Percentiles rank a stretch among this genome's conserved stretches.
Conservation (phyloP, 1,140 invertebrate genomes). For the Hycleus cichorii region DNA sequence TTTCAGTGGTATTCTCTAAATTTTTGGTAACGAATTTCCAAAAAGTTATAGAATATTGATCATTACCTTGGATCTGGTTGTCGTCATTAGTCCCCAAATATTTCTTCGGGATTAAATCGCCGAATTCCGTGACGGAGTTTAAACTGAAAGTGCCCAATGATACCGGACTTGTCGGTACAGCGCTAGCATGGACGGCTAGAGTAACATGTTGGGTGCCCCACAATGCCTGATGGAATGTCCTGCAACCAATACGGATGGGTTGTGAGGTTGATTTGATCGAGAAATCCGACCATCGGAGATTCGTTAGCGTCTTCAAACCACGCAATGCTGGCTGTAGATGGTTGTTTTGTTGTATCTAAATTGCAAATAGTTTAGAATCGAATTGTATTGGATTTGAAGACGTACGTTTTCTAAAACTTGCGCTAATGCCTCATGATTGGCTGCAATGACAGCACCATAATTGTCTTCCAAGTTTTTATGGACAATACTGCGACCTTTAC, state of each 20-base stretch:
- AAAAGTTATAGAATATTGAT: too few species aligned
- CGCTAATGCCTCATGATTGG: conserved; percentile 78
- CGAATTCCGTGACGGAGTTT: conserved; percentile 68
- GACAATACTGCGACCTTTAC: conserved; percentile 68
- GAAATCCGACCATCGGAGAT: conserved; percentile 63
- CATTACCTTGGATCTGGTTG: conserved; percentile 56
- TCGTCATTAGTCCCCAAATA: conserved; percentile 46
- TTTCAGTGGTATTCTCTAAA: too few species aligned
- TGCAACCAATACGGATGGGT: conserved; percentile 54
- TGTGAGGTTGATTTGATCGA: conserved; percentile 46
- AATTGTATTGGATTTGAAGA: neutral
- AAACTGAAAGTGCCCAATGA: conserved; percentile 53
- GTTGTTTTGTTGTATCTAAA: conserved; percentile 60
- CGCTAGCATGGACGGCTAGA: conserved; percentile 56
- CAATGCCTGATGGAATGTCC: conserved; percentile 62
- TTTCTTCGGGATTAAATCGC: conserved; percentile 61
- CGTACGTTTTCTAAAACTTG: conserved; percentile 75
- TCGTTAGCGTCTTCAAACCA: conserved; percentile 61
- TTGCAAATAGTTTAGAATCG: conserved; percentile 3
- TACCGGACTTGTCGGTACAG: conserved; percentile 35
- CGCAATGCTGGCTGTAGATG: conserved; percentile 57
- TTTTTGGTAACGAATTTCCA: neutral
- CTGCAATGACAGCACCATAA: conserved; percentile 79
- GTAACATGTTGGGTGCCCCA: conserved; percentile 66
- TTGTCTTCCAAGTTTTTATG: conserved; percentile 79